Percentiles rank a stretch among this genome's conserved stretches.
Conservation (phyloP, 2,113 vertebrate species). For the Sceloporus tristichus region DNA sequence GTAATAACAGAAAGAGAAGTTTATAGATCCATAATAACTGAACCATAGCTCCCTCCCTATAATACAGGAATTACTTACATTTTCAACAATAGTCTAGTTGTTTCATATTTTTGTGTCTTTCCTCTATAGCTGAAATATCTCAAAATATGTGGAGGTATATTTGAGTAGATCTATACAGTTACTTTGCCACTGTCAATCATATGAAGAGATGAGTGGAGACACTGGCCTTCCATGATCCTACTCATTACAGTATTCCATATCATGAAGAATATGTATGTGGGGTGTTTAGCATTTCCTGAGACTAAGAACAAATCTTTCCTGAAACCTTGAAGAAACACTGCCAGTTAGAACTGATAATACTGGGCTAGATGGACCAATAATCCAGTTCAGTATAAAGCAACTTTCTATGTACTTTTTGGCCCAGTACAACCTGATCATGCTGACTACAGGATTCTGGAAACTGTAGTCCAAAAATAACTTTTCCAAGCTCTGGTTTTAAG, state of each 20-base stretch:
- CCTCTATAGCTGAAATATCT: neutral
- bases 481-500: neutral
- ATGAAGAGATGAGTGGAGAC: neutral
- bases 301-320: too few relatives aligned
- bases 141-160: neutral
- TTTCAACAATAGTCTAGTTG: neutral
- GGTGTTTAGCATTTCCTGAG: too few relatives aligned
- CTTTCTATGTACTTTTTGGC: too few relatives aligned
- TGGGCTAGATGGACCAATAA: too few relatives aligned
- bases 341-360: too few relatives aligned
- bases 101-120: neutral
- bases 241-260: neutral
- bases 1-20: neutral
- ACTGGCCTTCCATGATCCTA: neutral
- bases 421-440: neutral
- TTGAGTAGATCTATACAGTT: neutral
- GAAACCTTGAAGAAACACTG: too few relatives aligned
- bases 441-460: neutral
- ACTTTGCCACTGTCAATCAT: neutral
- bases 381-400: too few relatives aligned
- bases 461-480: neutral
- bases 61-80: neutral
- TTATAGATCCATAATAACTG: neutral
- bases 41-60: too few relatives aligned
- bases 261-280: too few relatives aligned